Percentiles rank a stretch among this genome's conserved stretches.
These are phyloP conservation scores for Plutomurus gul DNA, from an alignment of 1,140 invertebrate species.

Conservation along the genomic window DNA sequence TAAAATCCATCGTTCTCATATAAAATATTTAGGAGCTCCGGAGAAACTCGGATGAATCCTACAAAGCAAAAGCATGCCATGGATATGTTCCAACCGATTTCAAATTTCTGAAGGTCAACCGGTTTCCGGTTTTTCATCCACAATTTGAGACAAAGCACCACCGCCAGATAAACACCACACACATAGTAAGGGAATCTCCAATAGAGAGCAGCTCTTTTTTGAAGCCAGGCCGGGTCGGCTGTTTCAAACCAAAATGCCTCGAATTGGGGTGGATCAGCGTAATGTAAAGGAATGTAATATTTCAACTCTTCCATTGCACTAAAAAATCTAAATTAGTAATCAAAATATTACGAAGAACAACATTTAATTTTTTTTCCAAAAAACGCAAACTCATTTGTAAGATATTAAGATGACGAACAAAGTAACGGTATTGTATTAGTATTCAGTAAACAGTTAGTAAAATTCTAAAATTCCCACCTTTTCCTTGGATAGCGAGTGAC, in stretches of 20 bases:
- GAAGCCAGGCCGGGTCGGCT: slow-evolving; percentile 32
- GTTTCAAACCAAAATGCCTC: slow-evolving; percentile 37
- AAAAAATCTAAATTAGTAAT: no score
- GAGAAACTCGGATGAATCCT: slow-evolving; percentile 33
- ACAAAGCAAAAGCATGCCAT: slow-evolving; percentile 25
- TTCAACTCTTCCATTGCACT: not conserved
- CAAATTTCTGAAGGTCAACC: not conserved
- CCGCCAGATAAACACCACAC: slow-evolving; percentile 8
- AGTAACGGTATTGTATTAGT: no score
- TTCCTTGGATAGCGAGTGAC: no score
- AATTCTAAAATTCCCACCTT: no score
- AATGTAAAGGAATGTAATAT: not conserved
- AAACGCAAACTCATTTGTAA: no score
- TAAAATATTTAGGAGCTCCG: slow-evolving; percentile 29
- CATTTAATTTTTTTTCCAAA: no score
- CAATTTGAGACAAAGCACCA: slow-evolving; percentile 10
- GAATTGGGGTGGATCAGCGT: slow-evolving; percentile 7
- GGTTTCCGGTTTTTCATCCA: slow-evolving; percentile 34
- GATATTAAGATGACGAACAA: no score
- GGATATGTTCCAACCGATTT: slow-evolving; percentile 30
- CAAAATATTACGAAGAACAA: no score
- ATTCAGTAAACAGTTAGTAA: no score
- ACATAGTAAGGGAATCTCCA: slow-evolving; percentile 38
- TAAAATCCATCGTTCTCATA: slow-evolving; percentile 30
- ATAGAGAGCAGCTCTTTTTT: slow-evolving; percentile 11